A percentile compares a stretch with the other conserved stretches of the same genome.
These are phyloP conservation scores for Acronicta alni DNA, from an alignment of 2,888 invertebrate genomes.

Conservation along the genomic window DNA sequence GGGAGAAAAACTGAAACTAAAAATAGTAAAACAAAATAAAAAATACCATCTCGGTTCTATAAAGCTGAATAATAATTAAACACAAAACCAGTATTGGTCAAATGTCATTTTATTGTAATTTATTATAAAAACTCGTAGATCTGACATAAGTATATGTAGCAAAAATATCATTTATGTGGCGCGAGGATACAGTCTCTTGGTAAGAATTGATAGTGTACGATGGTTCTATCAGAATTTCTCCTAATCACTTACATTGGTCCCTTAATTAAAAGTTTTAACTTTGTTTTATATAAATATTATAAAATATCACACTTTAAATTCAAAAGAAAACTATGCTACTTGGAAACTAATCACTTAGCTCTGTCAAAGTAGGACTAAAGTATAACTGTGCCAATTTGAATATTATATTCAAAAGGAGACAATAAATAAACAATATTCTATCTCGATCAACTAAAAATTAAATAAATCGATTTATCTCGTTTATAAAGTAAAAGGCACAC, in stretches of 20 bases:
- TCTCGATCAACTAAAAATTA: conserved; percentile 88
- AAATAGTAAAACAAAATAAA: conserved; percentile 71
- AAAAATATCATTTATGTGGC: conserved; percentile 76
- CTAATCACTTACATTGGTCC: conserved; percentile 89
- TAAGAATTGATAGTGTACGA: conserved; percentile 78
- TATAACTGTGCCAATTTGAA: conserved; percentile 88
- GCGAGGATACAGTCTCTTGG: conserved; percentile 81
- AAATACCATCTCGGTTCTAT: conserved; percentile 75
- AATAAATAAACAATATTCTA: conserved; percentile 89
- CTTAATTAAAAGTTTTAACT: conserved; percentile 88
- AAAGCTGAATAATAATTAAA: conserved; percentile 75
- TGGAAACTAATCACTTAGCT: conserved; percentile 86
- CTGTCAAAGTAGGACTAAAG: conserved; percentile 86
- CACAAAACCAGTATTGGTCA: conserved; percentile 79
- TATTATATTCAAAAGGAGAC: conserved; percentile 85
- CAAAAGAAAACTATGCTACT: conserved; percentile 86
- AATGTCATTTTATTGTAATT: conserved; percentile 80
- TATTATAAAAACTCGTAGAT: conserved; percentile 76
- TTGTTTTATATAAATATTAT: conserved; percentile 88
- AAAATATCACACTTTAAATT: conserved; percentile 90
- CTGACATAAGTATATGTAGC: conserved; percentile 66
- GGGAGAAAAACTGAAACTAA: conserved; percentile 84
- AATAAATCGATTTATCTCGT: conserved; percentile 86
- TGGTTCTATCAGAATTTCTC: conserved; percentile 86
- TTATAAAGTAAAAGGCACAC: conserved; percentile 87